phyloP scores from a whole-genome alignment of 2,113 vertebrate genomes.

The Dendrocopos noguchii region DNA sequence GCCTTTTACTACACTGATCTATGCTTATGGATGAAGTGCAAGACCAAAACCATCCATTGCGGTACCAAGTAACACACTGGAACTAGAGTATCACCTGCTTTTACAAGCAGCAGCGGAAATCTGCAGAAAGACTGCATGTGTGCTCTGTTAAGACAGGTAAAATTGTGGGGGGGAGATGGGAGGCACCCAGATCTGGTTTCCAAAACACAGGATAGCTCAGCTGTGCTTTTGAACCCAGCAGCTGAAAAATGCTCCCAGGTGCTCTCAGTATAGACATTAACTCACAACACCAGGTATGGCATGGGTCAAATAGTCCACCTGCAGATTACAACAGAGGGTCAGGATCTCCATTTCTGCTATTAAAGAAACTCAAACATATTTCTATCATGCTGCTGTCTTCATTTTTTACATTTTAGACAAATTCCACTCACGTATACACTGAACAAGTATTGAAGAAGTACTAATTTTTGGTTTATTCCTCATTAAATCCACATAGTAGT shows the following conservation, averaged over 20 bases:
- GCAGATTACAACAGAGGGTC: not conserved
- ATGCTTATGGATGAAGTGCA: not conserved
- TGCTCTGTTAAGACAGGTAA: not conserved
- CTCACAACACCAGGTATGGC: not conserved
- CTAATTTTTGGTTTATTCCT: not conserved
- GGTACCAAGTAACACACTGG: not conserved
- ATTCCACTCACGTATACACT: not conserved
- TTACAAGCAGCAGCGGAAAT: constrained; percentile 17
- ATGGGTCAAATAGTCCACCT: not conserved
- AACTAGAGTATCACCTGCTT: constrained; percentile 17
- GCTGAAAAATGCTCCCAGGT: not conserved
- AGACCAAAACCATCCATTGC: not conserved
- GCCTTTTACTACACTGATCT: not conserved
- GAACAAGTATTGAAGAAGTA: not conserved
- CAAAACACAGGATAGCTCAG: not conserved
- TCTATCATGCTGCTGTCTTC: not conserved
- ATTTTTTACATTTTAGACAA: not conserved
- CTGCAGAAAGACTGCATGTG: not conserved
- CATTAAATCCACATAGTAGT: not conserved
- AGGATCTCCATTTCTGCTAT: not conserved
- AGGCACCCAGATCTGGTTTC: not conserved
- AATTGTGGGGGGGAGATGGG: not conserved
- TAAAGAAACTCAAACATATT: not conserved
- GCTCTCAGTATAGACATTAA: not conserved
- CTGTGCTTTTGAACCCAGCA: not conserved